Evolutionary conservation across 2,888 invertebrate species (phyloP).

Genomic region (Xestobium rufovillosum): DNA sequence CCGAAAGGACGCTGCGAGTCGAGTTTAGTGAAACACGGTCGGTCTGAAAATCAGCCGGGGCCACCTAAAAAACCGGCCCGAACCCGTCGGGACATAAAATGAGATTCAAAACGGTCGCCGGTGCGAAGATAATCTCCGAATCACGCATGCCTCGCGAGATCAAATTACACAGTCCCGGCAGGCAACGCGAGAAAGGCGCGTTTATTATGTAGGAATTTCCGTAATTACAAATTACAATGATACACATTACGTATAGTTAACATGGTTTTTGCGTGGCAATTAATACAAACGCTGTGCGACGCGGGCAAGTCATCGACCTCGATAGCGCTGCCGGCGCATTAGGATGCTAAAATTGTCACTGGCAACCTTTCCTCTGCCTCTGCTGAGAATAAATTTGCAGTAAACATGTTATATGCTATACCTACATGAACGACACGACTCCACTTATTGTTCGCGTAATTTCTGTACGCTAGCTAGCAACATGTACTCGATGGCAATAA

Average conservation of each 20-base stretch:
- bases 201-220: slow-evolving; percentile 17
- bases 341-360: slow-evolving; percentile 34
- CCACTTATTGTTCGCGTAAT: slow-evolving; percentile 40
- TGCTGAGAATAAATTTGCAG: slow-evolving; percentile 39
- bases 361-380: slow-evolving; percentile 28
- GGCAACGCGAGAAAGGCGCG: slow-evolving; percentile 20
- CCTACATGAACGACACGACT: slow-evolving; percentile 39
- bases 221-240: slow-evolving; percentile 23
- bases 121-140: not conserved
- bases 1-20: too few species aligned
- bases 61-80: too few species aligned
- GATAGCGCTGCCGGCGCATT: slow-evolving; percentile 24
- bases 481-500: not conserved
- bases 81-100: too few species aligned
- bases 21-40: too few species aligned
- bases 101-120: too few species aligned
- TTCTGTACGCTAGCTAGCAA: slow-evolving; percentile 26
- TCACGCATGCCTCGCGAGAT: slow-evolving; percentile 4
- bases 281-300: slow-evolving; percentile 28
- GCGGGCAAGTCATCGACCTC: slow-evolving; percentile 32
- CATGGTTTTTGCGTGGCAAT: slow-evolving; percentile 28
- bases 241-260: slow-evolving; percentile 26
- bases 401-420: slow-evolving; percentile 40
- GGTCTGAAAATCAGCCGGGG: too few species aligned
- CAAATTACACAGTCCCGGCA: slow-evolving; percentile 13